Evolutionary conservation across 2,797 vertebrate genomes (phyloP).

Genomic region (Dryobates pubescens): DNA sequence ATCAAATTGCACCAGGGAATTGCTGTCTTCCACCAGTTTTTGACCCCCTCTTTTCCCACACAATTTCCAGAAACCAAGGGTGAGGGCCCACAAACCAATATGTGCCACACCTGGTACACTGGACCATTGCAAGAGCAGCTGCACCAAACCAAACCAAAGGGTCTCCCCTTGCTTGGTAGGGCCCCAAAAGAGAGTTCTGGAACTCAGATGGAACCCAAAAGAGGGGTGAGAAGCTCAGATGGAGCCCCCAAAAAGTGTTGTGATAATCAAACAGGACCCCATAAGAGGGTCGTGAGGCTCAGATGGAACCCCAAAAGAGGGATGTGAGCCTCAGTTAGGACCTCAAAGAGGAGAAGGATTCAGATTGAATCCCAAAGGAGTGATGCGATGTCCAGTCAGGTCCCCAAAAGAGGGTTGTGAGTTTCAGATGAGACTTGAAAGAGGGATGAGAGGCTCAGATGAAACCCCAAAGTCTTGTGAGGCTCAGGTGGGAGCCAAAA

Average conservation of each 20-base stretch:
- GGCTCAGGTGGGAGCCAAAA: neutral
- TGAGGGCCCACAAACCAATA: accelerated
- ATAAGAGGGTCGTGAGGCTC: neutral
- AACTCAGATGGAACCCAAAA: neutral
- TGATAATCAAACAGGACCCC: neutral
- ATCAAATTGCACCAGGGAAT: neutral
- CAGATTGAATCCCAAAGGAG: neutral
- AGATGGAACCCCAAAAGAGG: neutral
- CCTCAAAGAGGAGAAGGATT: neutral
- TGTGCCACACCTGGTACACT: neutral
- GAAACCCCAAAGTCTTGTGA: neutral
- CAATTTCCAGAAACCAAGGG: no score
- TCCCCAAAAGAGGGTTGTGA: neutral
- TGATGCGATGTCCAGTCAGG: neutral
- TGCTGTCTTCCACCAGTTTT: neutral
- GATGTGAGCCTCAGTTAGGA: neutral
- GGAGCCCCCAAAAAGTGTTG: neutral
- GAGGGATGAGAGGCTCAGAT: neutral
- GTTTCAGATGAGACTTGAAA: neutral
- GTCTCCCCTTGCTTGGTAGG: accelerated
- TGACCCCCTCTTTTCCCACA: neutral
- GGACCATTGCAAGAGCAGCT: neutral
- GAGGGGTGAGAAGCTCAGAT: neutral
- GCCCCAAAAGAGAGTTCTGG: neutral
- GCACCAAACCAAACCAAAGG: accelerated